phyloP scores from a whole-genome alignment of 2,888 invertebrate species.

The Yponomeuta sedellus region DNA sequence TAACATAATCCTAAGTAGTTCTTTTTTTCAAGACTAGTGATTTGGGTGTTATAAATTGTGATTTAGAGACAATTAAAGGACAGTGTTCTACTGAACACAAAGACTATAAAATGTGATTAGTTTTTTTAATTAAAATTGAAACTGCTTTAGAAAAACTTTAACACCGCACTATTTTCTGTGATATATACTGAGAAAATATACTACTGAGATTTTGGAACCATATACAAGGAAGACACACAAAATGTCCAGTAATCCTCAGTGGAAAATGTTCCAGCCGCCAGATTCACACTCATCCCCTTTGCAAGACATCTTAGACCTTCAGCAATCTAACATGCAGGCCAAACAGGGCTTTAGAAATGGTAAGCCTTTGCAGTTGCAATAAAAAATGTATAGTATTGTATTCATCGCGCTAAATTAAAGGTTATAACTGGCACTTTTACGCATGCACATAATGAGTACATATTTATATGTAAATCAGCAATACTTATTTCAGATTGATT shows the following conservation, averaged over 20 bases:
- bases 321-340: slow-evolving; percentile 73
- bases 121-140: slow-evolving; percentile 49
- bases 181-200: slow-evolving; percentile 57
- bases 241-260: slow-evolving; percentile 92
- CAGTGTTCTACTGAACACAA: slow-evolving; percentile 52
- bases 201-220: slow-evolving; percentile 55
- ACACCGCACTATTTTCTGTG: slow-evolving; percentile 67
- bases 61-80: slow-evolving; percentile 46
- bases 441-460: neutral
- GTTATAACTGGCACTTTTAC: neutral
- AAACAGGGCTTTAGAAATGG: slow-evolving; percentile 76
- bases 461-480: neutral
- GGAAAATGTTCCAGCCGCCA: slow-evolving; percentile 94
- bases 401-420: neutral
- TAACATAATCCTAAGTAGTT: slow-evolving; percentile 69
- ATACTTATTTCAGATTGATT: neutral
- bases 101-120: slow-evolving; percentile 66
- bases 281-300: slow-evolving; percentile 88
- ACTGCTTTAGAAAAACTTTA: slow-evolving; percentile 43
- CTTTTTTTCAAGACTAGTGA: slow-evolving; percentile 59
- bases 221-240: slow-evolving; percentile 68
- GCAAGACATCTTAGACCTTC: slow-evolving; percentile 87
- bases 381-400: neutral
- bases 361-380: slow-evolving; percentile 34
- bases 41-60: slow-evolving; percentile 56